phyloP scores from a whole-genome alignment of 2,797 vertebrate species.

The Jordanella pulchra region DNA sequence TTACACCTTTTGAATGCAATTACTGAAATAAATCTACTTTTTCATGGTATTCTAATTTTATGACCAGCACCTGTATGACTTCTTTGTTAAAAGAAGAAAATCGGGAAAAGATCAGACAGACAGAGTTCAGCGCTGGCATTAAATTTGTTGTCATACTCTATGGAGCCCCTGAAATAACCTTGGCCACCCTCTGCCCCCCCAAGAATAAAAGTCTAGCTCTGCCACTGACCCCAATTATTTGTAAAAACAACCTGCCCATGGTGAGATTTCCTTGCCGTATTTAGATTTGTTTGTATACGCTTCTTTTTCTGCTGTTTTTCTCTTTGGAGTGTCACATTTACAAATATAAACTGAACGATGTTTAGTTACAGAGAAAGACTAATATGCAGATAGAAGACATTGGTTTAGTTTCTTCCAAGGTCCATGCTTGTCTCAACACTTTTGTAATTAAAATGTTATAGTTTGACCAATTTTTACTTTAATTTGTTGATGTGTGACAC shows the following conservation, averaged over 20 bases:
- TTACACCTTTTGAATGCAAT: no score
- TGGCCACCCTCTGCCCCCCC: no score
- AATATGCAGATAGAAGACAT: conserved; percentile 25
- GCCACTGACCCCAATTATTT: conserved; percentile 32
- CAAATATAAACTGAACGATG: not conserved
- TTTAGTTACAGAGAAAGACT: conserved; percentile 19
- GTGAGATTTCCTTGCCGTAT: conserved; percentile 3
- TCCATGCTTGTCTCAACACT: conserved; percentile 34
- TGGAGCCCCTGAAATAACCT: no score
- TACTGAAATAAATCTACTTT: no score
- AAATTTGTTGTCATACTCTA: no score
- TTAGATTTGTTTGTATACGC: conserved; percentile 8
- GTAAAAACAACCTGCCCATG: conserved; percentile 39
- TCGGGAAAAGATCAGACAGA: no score
- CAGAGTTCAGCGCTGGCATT: no score
- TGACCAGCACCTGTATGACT: no score
- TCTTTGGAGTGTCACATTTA: conserved; percentile 1
- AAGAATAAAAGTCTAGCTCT: no score
- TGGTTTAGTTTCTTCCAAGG: conserved; percentile 51
- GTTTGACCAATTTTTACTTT: conserved; percentile 42
- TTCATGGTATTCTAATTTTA: no score
- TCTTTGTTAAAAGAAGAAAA: no score
- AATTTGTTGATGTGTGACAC: conserved; percentile 49
- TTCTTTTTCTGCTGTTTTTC: not conserved
- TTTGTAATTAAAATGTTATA: conserved; percentile 48